Conservation (phyloP, 2,888 invertebrate genomes). For the Microctonus brassicae region DNA sequence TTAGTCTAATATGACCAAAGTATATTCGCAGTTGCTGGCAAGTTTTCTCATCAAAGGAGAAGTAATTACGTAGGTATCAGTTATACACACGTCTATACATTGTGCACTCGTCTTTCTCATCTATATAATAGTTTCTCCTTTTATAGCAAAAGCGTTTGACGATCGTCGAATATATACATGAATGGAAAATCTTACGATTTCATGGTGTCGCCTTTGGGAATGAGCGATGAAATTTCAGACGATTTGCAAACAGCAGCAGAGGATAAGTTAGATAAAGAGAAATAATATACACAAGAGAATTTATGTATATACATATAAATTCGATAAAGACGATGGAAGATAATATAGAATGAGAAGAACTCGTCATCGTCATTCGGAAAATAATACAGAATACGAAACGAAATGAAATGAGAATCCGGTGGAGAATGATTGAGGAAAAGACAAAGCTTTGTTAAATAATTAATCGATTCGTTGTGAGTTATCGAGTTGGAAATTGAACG, state of each 20-base stretch:
- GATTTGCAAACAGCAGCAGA: constrained; percentile 4
- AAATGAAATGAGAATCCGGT: constrained; percentile 44
- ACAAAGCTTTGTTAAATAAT: constrained; percentile 54
- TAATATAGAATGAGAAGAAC: constrained; percentile 6
- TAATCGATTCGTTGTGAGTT: constrained; percentile 51
- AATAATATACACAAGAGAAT: not conserved
- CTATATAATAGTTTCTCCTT: not conserved
- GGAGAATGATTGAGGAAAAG: constrained; percentile 44
- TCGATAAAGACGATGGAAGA: not conserved
- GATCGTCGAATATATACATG: constrained; percentile 14
- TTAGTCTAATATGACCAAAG: constrained; percentile 11
- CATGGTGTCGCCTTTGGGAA: constrained; percentile 31
- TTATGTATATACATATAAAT: not conserved
- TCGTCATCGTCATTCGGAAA: constrained; percentile 19
- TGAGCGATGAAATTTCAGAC: constrained; percentile 35
- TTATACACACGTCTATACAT: constrained; percentile 31
- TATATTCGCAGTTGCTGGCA: constrained; percentile 43
- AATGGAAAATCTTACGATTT: constrained; percentile 34
- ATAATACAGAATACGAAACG: constrained; percentile 43
- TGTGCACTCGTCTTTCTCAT: not conserved
- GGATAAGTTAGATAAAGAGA: not conserved
- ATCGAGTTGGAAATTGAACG: constrained; percentile 25
- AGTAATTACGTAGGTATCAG: constrained; percentile 52
- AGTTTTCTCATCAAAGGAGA: constrained; percentile 54
- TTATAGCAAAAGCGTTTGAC: constrained; percentile 16